phyloP scores from a whole-genome alignment of 2,888 invertebrate genomes.

The Drosophila paranaensis region DNA sequence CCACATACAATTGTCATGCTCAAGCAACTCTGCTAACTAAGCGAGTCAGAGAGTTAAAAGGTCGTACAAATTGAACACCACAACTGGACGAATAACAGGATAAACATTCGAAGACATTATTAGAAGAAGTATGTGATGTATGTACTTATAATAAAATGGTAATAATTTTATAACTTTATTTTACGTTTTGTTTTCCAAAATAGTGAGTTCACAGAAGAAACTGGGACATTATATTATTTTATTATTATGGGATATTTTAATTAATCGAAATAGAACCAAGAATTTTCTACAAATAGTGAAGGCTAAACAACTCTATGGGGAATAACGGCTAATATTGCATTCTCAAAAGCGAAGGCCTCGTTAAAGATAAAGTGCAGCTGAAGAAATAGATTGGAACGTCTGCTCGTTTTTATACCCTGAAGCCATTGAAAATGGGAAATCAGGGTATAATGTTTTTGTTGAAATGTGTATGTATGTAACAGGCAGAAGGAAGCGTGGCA shows the following conservation, averaged over 20 bases:
- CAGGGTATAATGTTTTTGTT: too few relatives aligned
- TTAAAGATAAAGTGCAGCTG: constrained; percentile 36
- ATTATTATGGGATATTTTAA: constrained; percentile 52
- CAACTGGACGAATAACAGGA: constrained; percentile 60
- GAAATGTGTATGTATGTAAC: too few relatives aligned
- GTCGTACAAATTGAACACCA: constrained; percentile 69
- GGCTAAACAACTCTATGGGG: constrained; percentile 51
- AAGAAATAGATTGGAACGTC: constrained; percentile 48
- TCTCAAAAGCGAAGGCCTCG: constrained; percentile 66
- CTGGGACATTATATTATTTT: too few relatives aligned
- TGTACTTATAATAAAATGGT: too few relatives aligned
- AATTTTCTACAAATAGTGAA: neutral
- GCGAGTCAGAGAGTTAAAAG: constrained; percentile 70
- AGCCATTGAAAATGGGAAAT: too few relatives aligned
- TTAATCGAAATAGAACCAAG: constrained; percentile 36
- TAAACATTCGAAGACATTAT: neutral
- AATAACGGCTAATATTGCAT: constrained; percentile 32
- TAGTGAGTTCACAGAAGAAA: neutral
- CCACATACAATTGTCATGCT: constrained; percentile 54
- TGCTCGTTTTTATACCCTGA: constrained; percentile 23
- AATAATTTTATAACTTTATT: too few relatives aligned
- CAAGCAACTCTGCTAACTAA: constrained; percentile 64
- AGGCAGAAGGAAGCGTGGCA: too few relatives aligned
- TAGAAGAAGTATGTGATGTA: too few relatives aligned
- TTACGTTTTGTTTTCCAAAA: too few relatives aligned